A percentile compares a stretch with the other conserved stretches of the same genome.
Evolutionary conservation across 2,888 invertebrate species (phyloP).

Genomic region (Cataglyphis livida): DNA sequence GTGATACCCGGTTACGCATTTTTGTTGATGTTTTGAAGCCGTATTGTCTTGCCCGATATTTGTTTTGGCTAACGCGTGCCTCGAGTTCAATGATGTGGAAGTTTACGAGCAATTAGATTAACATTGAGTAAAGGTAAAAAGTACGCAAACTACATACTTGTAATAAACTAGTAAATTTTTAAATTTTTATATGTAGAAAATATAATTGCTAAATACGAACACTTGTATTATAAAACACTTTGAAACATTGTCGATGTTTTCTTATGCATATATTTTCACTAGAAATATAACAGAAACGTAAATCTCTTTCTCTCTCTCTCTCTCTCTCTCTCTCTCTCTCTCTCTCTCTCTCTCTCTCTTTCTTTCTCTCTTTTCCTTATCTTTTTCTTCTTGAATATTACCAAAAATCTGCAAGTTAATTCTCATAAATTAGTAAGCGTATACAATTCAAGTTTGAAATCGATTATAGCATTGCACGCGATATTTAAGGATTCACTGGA

Average conservation of each 20-base stretch:
- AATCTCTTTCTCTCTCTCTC: neutral
- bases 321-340: no score
- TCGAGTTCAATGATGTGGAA: neutral
- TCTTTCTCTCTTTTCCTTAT: no score
- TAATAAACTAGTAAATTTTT: neutral
- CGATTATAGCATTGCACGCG: neutral
- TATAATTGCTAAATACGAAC: neutral
- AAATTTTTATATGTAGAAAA: neutral
- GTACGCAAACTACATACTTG: no score
- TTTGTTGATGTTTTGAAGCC: conserved; percentile 19
- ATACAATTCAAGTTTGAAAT: neutral
- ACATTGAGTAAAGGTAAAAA: neutral
- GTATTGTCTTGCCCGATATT: conserved; percentile 5
- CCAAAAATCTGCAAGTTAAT: neutral
- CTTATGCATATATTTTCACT: neutral
- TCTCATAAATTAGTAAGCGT: neutral
- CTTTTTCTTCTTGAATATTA: neutral
- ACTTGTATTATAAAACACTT: neutral
- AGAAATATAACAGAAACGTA: neutral
- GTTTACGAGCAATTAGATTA: neutral
- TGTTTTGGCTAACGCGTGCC: neutral
- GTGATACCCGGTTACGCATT: neutral
- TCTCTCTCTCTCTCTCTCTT: no score
- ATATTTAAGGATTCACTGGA: neutral
- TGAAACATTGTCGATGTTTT: neutral